Percentiles rank a stretch among this genome's conserved stretches.
Evolutionary conservation across 2,797 vertebrate species (phyloP).

Genomic region (Anniella stebbinsi): DNA sequence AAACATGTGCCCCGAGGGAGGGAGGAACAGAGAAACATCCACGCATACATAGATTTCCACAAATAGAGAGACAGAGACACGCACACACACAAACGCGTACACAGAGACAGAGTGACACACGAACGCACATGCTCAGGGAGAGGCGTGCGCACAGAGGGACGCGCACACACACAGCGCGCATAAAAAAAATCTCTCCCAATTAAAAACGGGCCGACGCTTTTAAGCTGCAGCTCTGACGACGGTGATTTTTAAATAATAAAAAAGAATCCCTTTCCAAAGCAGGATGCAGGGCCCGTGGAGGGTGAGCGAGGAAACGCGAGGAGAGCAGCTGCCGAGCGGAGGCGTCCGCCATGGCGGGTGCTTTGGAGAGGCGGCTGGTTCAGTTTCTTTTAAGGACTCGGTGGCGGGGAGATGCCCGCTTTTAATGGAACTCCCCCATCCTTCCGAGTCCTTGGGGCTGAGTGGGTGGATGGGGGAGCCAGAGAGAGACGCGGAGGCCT

Average conservation of each 20-base stretch:
- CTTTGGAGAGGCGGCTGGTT: not conserved
- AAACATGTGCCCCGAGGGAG: too few species aligned
- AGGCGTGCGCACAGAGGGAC: not conserved
- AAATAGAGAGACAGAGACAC: too few species aligned
- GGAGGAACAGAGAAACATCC: too few species aligned
- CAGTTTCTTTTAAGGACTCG: not conserved
- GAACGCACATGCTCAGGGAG: too few species aligned
- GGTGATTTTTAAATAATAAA: too few species aligned
- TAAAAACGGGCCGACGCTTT: not conserved
- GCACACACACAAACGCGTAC: too few species aligned
- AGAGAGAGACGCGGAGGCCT: not conserved
- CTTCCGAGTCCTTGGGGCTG: not conserved
- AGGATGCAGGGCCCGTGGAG: not conserved
- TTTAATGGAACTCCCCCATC: not conserved
- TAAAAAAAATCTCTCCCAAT: too few species aligned
- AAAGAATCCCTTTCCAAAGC: too few species aligned
- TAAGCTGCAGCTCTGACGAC: not conserved
- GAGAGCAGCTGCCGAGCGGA: accelerated
- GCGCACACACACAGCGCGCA: not conserved
- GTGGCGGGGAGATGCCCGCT: not conserved
- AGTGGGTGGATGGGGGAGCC: not conserved
- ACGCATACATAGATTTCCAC: too few species aligned
- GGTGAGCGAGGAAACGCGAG: accelerated
- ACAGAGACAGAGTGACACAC: too few species aligned
- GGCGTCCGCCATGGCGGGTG: not conserved